phyloP scores from a whole-genome alignment of 1,140 invertebrate genomes.

The Drosophila orena region DNA sequence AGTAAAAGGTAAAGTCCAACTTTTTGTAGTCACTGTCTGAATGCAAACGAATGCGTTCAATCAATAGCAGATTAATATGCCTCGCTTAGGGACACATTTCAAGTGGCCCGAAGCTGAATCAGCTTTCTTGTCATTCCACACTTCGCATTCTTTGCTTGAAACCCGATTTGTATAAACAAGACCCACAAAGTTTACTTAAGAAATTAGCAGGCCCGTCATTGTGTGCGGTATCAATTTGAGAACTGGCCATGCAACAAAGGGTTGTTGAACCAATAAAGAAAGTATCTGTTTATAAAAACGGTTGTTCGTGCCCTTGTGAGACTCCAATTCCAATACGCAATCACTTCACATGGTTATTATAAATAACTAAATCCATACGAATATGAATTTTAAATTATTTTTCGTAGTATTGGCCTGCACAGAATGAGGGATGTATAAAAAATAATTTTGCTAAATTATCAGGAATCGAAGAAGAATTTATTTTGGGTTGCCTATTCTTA shows the following conservation, averaged over 20 bases:
- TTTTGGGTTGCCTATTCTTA: too few species aligned
- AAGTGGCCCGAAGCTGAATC: conserved; percentile 56
- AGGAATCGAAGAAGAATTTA: too few species aligned
- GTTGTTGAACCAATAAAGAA: conserved; percentile 36
- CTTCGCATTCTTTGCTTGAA: conserved; percentile 15
- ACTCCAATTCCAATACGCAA: not conserved
- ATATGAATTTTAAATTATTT: not conserved
- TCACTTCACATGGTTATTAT: too few species aligned
- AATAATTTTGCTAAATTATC: too few species aligned
- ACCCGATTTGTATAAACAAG: conserved; percentile 58
- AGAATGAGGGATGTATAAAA: too few species aligned
- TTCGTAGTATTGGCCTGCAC: too few species aligned
- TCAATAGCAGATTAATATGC: conserved; percentile 31
- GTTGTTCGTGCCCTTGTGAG: conserved; percentile 6
- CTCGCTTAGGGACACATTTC: conserved; percentile 39
- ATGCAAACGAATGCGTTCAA: conserved; percentile 17
- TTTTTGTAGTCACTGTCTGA: not conserved
- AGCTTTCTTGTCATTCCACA: conserved; percentile 41
- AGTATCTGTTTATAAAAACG: conserved; percentile 29
- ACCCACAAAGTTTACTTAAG: conserved; percentile 59
- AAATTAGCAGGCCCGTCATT: conserved; percentile 53
- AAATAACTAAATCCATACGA: not conserved
- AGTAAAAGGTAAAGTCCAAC: not conserved
- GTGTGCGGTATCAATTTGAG: conserved; percentile 64
- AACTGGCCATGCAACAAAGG: conserved; percentile 34